Evolutionary conservation across 1,140 invertebrate species (phyloP).

Genomic region (Micrasema minimum): DNA sequence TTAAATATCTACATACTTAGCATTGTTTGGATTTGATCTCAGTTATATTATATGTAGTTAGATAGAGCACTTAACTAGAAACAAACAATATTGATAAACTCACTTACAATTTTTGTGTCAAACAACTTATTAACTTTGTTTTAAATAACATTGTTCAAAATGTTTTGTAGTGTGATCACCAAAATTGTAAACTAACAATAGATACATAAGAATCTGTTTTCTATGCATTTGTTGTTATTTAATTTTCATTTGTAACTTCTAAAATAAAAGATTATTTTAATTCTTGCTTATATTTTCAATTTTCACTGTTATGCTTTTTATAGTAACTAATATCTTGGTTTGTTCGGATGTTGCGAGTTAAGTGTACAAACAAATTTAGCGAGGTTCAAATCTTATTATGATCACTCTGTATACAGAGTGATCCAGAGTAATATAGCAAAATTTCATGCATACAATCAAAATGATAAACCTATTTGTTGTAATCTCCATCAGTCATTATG

Average conservation of each 20-base stretch:
- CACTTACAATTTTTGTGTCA: slow-evolving; percentile 32
- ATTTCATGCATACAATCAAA: too few species aligned
- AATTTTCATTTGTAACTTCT: slow-evolving; percentile 3
- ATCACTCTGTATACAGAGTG: too few species aligned
- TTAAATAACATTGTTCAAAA: slow-evolving; percentile 14
- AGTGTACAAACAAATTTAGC: too few species aligned
- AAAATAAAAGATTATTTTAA: not conserved
- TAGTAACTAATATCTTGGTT: slow-evolving; percentile 2
- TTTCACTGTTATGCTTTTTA: slow-evolving; percentile 10
- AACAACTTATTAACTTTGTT: slow-evolving; percentile 38
- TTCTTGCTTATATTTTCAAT: slow-evolving; percentile 14
- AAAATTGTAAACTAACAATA: slow-evolving; percentile 30
- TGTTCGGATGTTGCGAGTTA: not conserved
- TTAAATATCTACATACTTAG: not conserved
- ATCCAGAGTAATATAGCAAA: too few species aligned
- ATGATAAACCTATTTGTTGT: slow-evolving; percentile 8
- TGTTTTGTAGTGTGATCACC: slow-evolving; percentile 21
- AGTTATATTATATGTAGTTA: too few species aligned
- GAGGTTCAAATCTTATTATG: too few species aligned
- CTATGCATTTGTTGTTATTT: slow-evolving; percentile 29
- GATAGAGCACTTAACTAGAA: too few species aligned
- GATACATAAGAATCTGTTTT: slow-evolving; percentile 29
- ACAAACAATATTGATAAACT: slow-evolving; percentile 21
- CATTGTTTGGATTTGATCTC: not conserved
- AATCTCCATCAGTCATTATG: slow-evolving; percentile 12